Evolutionary conservation across 2,888 invertebrate species (phyloP), one percentile per base, ranked within the genome.

Genomic region (Bombylius major): DNA sequence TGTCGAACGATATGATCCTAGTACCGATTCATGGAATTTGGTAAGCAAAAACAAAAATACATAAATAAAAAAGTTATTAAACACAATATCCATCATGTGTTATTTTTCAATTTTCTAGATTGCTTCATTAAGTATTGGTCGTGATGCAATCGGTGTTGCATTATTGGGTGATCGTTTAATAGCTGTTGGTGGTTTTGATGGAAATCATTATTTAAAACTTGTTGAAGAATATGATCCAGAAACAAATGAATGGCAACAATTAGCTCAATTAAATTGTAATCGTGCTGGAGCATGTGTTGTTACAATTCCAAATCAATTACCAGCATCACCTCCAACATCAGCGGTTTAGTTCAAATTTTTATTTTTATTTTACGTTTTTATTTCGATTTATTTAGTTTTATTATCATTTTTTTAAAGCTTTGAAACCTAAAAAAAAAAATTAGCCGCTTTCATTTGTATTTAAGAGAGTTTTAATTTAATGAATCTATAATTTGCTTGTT

Each of bases 171-270:
- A 88, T 70, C 80, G 81, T 62, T 72, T 90, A 53, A 79, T 86
- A 64, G 87, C 87, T 47, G 83, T 87, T 34, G 95, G 95, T 32
- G 96, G 96, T 1, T 94, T 90, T 71, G 93, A 95, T 76, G 95
- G 95, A 34, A 86, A 86, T 66, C 84, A 87, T 64, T 94, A 92
- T 71, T 78, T 93, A 50, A 86, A 84, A 66, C 83, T 87, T 58
- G 94, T 93, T 4, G 95, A 96, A 69, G 84, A 88, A 59, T 95
- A 92, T 71, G 93, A 94, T 73, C 86, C 93, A 3, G 85, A 84
- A 69, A 78, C 80, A 5, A 86, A 89, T 73, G 83, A 85, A 69
- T 90, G 89, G 89, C 79, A 79, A 34, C 79, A 87, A 75, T 79
- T 91, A 59, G 81, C 89, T 12, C 82, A 89, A 36, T 77, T 95